phyloP scores from a whole-genome alignment of 1,140 invertebrate species.

The Zaprionus nigranus region DNA sequence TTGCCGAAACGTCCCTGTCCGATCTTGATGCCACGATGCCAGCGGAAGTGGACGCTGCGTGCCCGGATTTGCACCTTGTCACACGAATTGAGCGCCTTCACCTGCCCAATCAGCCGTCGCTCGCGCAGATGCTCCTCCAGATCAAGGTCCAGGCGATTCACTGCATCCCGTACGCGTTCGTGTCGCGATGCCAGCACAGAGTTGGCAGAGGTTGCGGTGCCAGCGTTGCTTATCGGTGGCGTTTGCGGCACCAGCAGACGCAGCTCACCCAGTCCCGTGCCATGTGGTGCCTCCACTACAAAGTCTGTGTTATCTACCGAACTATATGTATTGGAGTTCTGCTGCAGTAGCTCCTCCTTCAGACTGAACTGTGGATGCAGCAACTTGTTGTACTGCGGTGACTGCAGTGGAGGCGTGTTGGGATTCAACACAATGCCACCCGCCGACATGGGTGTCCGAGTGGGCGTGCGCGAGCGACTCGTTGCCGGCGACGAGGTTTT shows the following conservation, averaged over 20 bases:
- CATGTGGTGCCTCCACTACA: conserved; percentile 47
- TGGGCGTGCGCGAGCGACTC: conserved; percentile 77
- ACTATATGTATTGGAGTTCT: conserved; percentile 53
- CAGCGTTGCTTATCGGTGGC: conserved; percentile 41
- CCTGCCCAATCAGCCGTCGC: conserved; percentile 89
- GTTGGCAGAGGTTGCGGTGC: conserved; percentile 38
- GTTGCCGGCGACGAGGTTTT: conserved; percentile 82
- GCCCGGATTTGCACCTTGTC: conserved; percentile 87
- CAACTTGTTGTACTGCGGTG: conserved; percentile 79
- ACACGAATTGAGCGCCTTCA: conserved; percentile 85
- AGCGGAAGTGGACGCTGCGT: conserved; percentile 91
- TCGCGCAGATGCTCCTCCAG: conserved; percentile 88
- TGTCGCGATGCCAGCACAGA: conserved; percentile 68
- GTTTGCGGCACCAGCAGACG: conserved; percentile 74
- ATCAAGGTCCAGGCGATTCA: conserved; percentile 87
- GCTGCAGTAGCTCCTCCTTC: conserved; percentile 73
- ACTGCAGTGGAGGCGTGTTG: conserved; percentile 73
- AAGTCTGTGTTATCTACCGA: conserved; percentile 60
- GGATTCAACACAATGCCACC: conserved; percentile 71
- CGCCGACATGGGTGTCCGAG: conserved; percentile 76
- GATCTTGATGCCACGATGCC: conserved; percentile 95
- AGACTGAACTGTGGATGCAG: conserved; percentile 82
- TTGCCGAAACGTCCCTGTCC: conserved; percentile 93
- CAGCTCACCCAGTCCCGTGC: conserved; percentile 56
- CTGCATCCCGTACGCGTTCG: conserved; percentile 85